These are phyloP conservation scores for Pampus argenteus DNA, from an alignment of 2,797 vertebrate species.

Conservation along the genomic window DNA sequence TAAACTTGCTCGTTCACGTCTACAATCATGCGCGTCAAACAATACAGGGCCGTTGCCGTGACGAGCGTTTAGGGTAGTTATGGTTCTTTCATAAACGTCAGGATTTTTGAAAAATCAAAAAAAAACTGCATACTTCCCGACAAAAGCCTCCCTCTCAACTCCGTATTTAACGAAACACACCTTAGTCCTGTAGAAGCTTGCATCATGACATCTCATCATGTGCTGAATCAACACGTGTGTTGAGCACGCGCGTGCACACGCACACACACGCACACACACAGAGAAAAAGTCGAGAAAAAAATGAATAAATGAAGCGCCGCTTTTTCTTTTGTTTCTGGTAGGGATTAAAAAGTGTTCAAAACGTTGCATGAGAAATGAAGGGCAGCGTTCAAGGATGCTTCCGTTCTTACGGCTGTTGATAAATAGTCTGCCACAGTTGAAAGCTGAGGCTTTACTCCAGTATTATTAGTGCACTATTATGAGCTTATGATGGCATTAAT, in stretches of 20 bases:
- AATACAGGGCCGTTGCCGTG: conserved; percentile 55
- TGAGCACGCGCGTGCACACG: conserved; percentile 1
- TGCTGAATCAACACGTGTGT: conserved; percentile 25
- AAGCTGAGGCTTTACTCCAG: conserved; percentile 12
- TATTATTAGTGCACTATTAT: conserved; percentile 39
- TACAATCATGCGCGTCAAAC: conserved; percentile 35
- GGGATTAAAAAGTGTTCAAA: conserved; percentile 65
- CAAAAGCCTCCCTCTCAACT: conserved; percentile 67
- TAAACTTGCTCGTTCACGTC: conserved; percentile 62
- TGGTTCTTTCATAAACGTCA: conserved; percentile 38
- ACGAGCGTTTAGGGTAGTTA: conserved; percentile 46
- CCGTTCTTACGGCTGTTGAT: conserved; percentile 69
- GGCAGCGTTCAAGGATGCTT: conserved; percentile 63
- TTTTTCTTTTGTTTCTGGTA: neutral
- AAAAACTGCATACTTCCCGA: conserved; percentile 52
- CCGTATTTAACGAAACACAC: conserved; percentile 66
- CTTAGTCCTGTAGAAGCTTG: conserved; percentile 80
- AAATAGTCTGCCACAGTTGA: conserved; percentile 36
- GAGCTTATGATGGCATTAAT: conserved; percentile 49
- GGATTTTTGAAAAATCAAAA: conserved; percentile 22
- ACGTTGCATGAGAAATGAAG: conserved; percentile 54
- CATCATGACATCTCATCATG: conserved; percentile 30
- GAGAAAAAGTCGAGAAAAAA: conserved; percentile 48
- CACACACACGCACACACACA: conserved; percentile 23
- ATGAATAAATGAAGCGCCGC: conserved; percentile 28